Conservation (phyloP, 2,113 vertebrate genomes). For the Oenanthe melanoleuca region DNA sequence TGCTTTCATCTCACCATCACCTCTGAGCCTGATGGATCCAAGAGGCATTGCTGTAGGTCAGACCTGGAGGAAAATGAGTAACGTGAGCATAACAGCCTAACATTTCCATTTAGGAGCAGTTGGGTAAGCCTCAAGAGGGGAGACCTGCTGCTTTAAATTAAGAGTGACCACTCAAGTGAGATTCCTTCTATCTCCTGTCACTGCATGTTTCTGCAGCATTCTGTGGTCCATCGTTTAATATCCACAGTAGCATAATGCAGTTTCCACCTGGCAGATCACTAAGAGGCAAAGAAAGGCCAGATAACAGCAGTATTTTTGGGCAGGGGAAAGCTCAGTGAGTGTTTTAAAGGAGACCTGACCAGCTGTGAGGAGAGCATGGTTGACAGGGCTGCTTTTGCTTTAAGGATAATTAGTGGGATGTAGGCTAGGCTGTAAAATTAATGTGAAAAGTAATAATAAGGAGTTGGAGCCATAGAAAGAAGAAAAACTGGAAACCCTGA, state of each 20-base stretch:
- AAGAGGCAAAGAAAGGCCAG: neutral
- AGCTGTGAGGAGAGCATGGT: no score
- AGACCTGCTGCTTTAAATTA: neutral
- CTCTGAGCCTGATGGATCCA: neutral
- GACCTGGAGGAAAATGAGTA: neutral
- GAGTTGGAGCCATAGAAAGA: neutral
- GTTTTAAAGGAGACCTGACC: neutral
- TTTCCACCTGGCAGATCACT: neutral
- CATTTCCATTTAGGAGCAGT: neutral
- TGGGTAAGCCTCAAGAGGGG: neutral
- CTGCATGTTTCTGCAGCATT: neutral
- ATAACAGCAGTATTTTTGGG: neutral
- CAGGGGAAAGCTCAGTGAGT: neutral
- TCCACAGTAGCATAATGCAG: neutral
- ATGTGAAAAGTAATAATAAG: neutral
- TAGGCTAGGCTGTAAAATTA: neutral
- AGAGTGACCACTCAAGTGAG: neutral
- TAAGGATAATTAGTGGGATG: neutral
- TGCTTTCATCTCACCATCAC: neutral
- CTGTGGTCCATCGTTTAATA: fast-evolving
- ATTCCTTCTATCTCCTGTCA: neutral
- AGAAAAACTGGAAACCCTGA: neutral
- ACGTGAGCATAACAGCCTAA: neutral
- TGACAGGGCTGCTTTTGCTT: neutral
- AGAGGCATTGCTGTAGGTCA: neutral